These are phyloP conservation scores for Oreochromis grahami DNA, from an alignment of 2,797 vertebrate genomes.

Conservation along the genomic window DNA sequence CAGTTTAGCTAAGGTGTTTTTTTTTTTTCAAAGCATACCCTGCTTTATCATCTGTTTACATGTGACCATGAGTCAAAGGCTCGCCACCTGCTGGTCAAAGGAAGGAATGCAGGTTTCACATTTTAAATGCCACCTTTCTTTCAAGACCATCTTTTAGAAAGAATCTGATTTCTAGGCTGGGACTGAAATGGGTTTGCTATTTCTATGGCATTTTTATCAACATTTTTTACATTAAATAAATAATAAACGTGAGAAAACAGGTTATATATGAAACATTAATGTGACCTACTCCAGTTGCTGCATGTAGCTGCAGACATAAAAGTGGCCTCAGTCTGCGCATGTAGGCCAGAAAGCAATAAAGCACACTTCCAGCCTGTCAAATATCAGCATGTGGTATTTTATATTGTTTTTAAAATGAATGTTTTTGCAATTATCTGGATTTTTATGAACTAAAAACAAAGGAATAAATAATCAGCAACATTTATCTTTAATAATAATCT, in stretches of 20 bases:
- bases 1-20: too few species aligned
- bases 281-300: not conserved
- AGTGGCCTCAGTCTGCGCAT: not conserved
- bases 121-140: accelerated
- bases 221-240: not conserved
- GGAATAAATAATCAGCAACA: not conserved
- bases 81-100: not conserved
- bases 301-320: not conserved
- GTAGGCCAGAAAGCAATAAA: not conserved
- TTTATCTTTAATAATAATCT: not conserved
- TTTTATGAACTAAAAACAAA: accelerated
- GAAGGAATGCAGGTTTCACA: not conserved
- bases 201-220: not conserved
- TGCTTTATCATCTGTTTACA: not conserved
- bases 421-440: not conserved
- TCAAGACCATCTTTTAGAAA: not conserved
- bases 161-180: not conserved
- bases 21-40: accelerated
- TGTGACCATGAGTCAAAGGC: not conserved
- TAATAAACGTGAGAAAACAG: not conserved
- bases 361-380: not conserved
- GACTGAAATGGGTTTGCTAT: not conserved
- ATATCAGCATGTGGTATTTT: not conserved
- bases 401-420: not conserved
- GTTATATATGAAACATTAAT: not conserved